A percentile compares a stretch with the other conserved stretches of the same genome.
Conservation (phyloP, 2,113 vertebrate genomes). For the Grammomys surdaster region DNA sequence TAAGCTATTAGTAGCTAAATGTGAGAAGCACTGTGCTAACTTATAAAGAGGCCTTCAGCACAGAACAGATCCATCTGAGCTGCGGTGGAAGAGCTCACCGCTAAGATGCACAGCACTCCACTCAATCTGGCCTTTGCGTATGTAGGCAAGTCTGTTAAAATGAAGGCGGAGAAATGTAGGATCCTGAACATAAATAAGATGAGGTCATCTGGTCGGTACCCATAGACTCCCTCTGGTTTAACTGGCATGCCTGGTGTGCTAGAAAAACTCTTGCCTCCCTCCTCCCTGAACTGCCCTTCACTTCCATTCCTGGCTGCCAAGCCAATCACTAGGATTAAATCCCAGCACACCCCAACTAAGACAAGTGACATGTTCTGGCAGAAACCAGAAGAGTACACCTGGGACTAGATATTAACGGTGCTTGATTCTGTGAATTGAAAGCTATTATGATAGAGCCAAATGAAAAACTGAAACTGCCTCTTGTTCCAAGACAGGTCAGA, state of each 20-base stretch:
- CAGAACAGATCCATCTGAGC: neutral
- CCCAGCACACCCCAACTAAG: constrained; percentile 2
- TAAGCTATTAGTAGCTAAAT: constrained; percentile 18
- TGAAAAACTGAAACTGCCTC: constrained; percentile 15
- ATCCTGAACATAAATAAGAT: neutral
- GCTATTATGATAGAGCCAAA: neutral
- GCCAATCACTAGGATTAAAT: constrained; percentile 62
- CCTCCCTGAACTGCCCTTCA: neutral
- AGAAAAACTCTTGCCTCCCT: neutral
- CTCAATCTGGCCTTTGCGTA: neutral
- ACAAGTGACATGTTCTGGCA: neutral
- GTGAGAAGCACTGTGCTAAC: neutral
- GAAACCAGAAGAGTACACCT: neutral
- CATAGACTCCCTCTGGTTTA: neutral
- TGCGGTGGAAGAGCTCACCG: neutral
- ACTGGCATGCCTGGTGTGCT: neutral
- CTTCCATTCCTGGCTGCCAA: neutral
- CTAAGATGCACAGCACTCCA: constrained; percentile 4
- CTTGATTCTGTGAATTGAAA: constrained; percentile 5
- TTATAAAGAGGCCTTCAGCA: neutral
- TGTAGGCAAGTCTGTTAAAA: neutral
- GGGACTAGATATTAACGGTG: constrained; percentile 44
- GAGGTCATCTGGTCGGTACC: neutral
- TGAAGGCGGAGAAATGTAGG: neutral
- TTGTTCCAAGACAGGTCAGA: constrained; percentile 27